Conservation (phyloP, 2,797 vertebrate species). For the Coendou prehensilis region DNA sequence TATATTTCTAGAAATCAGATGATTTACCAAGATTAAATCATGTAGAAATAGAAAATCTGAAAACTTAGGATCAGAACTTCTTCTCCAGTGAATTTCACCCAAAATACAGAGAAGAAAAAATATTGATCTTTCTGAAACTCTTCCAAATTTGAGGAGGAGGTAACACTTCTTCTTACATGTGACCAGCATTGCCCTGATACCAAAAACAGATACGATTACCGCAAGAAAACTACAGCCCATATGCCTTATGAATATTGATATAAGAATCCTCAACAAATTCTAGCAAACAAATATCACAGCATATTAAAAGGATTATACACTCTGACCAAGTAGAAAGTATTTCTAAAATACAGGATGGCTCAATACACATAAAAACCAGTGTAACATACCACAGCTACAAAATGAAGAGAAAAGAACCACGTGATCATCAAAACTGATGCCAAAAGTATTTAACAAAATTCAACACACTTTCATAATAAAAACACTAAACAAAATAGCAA, state of each 20-base stretch:
- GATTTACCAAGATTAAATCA: background rate
- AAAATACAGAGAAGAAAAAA: background rate
- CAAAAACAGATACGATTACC: background rate
- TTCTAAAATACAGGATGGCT: background rate
- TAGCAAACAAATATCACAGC: background rate
- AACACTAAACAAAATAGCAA: background rate
- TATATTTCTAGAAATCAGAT: background rate
- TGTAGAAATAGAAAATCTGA: background rate
- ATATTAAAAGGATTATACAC: background rate
- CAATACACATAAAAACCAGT: background rate
- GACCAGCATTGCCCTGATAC: background rate
- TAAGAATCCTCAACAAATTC: background rate
- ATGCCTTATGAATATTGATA: background rate
- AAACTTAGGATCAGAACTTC: background rate
- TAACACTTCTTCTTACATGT: background rate
- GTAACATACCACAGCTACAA: background rate
- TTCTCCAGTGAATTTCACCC: background rate
- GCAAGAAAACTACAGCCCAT: background rate
- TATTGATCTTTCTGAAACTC: background rate
- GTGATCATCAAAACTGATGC: background rate
- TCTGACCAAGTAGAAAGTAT: background rate
- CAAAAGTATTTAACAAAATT: background rate
- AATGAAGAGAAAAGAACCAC: background rate
- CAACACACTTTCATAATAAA: background rate
- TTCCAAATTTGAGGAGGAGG: background rate